Percentiles rank a stretch among this genome's conserved stretches.
Evolutionary conservation across 2,113 vertebrate genomes (phyloP).

Genomic region (Sylvietta virens): DNA sequence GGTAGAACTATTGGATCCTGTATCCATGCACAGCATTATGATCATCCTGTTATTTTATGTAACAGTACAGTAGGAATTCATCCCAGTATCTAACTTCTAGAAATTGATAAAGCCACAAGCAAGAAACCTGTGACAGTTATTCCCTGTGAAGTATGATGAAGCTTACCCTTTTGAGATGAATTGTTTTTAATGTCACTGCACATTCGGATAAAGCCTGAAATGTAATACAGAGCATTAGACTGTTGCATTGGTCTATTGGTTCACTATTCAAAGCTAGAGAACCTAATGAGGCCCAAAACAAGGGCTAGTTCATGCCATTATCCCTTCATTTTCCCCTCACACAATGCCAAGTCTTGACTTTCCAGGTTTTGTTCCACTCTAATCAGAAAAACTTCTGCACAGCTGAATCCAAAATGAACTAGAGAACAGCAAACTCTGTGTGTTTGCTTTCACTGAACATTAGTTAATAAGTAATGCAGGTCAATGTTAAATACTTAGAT

Average conservation of each 20-base stretch:
- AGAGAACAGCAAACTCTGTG: background rate
- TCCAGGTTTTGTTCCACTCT: background rate
- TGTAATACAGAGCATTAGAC: background rate
- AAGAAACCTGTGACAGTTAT: background rate
- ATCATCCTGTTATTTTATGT: background rate
- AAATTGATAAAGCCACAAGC: background rate
- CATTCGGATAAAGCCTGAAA: constrained; percentile 93
- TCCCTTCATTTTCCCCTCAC: background rate
- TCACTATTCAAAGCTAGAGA: background rate
- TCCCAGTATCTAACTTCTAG: background rate
- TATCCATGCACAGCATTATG: background rate
- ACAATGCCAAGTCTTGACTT: background rate
- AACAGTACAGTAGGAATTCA: background rate
- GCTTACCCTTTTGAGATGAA: constrained; percentile 94
- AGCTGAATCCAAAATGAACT: background rate
- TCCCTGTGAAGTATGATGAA: background rate
- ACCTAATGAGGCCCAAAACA: background rate
- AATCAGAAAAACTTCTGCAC: background rate
- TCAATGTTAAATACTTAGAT: background rate
- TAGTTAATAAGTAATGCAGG: background rate
- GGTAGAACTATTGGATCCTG: background rate
- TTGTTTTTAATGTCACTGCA: constrained; percentile 91
- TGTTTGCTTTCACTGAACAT: background rate
- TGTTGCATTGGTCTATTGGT: background rate
- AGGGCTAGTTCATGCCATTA: background rate